phyloP scores from a whole-genome alignment of 2,888 invertebrate genomes.

The Epistrophella euchroma region DNA sequence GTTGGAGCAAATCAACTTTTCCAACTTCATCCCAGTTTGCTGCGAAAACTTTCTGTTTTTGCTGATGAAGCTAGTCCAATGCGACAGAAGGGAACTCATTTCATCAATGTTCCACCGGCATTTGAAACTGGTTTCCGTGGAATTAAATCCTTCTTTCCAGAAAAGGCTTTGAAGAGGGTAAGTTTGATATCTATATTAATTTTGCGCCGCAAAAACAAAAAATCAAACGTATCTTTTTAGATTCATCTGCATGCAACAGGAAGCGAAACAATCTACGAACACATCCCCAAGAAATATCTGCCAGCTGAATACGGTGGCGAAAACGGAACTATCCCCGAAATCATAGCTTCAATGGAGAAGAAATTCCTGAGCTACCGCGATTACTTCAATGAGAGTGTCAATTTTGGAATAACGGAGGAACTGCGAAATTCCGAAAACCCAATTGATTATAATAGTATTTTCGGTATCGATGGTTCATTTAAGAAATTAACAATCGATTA shows the following conservation, averaged over 20 bases:
- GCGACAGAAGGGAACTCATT: constrained; percentile 87
- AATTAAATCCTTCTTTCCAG: constrained; percentile 86
- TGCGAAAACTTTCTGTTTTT: constrained; percentile 86
- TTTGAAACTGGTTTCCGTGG: constrained; percentile 87
- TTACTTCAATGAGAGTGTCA: constrained; percentile 80
- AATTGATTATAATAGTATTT: constrained; percentile 78
- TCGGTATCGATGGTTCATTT: constrained; percentile 82
- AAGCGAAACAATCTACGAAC: constrained; percentile 86
- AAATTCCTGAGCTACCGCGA: constrained; percentile 65
- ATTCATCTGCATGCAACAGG: constrained; percentile 85
- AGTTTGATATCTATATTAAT: constrained; percentile 76
- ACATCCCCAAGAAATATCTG: constrained; percentile 86
- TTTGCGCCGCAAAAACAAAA: neutral
- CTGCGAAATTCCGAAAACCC: constrained; percentile 78
- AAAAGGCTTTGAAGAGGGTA: constrained; percentile 87
- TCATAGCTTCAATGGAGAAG: constrained; percentile 45
- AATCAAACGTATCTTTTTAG: constrained; percentile 80
- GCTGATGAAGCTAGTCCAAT: constrained; percentile 87
- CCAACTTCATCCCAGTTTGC: constrained; percentile 86
- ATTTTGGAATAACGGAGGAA: constrained; percentile 81
- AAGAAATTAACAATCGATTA: constrained; percentile 82
- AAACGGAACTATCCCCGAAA: constrained; percentile 83
- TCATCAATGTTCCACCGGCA: constrained; percentile 86
- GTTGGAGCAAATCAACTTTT: constrained; percentile 85
- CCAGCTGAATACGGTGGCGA: constrained; percentile 89